A percentile compares a stretch with the other conserved stretches of the same genome.
These are phyloP conservation scores for Menidia beryllina DNA, from an alignment of 2,113 vertebrate species.

Conservation along the genomic window DNA sequence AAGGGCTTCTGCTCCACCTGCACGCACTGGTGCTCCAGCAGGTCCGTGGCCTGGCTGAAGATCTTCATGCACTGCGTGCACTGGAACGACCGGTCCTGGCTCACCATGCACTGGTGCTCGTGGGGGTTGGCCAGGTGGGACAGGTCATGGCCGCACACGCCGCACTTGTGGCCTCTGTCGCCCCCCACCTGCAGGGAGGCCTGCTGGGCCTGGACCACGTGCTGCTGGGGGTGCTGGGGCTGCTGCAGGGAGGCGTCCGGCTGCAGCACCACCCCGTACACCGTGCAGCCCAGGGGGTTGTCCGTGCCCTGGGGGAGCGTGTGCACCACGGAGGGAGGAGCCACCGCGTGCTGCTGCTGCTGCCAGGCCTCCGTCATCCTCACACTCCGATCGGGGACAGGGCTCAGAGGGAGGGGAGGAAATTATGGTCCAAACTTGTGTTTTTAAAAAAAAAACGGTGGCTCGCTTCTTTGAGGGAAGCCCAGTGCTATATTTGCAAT, in stretches of 20 bases:
- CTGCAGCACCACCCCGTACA: slow-evolving; percentile 95
- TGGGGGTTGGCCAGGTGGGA: slow-evolving; percentile 92
- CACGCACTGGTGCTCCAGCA: slow-evolving; percentile 96
- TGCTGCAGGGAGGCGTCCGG: slow-evolving; percentile 86
- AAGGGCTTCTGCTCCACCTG: slow-evolving; percentile 98
- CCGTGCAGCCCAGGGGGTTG: slow-evolving; percentile 90
- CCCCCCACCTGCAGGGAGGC: slow-evolving; percentile 82
- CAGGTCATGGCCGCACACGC: slow-evolving; percentile 92
- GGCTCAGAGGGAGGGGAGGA: slow-evolving; percentile 12
- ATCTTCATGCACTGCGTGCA: slow-evolving; percentile 98
- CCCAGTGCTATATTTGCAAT: not conserved
- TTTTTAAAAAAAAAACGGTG: slow-evolving; percentile 13
- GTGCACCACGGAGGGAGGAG: slow-evolving; percentile 89
- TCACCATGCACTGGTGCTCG: slow-evolving; percentile 94
- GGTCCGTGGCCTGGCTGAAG: slow-evolving; percentile 95
- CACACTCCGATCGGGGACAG: slow-evolving; percentile 67
- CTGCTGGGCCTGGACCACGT: slow-evolving; percentile 80
- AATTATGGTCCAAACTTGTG: slow-evolving; percentile 19
- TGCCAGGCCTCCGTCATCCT: slow-evolving; percentile 87
- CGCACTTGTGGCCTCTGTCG: slow-evolving; percentile 90
- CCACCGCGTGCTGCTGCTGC: slow-evolving; percentile 82
- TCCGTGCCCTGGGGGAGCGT: slow-evolving; percentile 87
- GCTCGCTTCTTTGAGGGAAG: not conserved
- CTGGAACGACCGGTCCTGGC: slow-evolving; percentile 94
- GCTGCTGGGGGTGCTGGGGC: slow-evolving; percentile 87